A percentile compares a stretch with the other conserved stretches of the same genome.
Conservation (phyloP, 1,140 invertebrate species). For the Lasioglossum albipes region DNA sequence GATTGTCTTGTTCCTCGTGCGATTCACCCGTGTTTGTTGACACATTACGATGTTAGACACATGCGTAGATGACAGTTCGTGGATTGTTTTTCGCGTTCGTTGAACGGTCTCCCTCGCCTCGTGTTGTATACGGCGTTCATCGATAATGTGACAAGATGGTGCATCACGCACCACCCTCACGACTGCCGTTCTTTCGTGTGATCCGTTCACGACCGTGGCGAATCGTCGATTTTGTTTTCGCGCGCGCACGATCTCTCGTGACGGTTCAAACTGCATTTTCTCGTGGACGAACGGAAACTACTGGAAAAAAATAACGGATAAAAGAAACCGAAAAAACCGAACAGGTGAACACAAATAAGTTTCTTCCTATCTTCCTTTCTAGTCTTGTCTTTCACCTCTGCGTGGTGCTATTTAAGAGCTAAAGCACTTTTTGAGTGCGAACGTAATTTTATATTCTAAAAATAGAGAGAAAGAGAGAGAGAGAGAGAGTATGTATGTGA, state of each 20-base stretch:
- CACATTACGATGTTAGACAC: no score
- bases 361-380: constrained; percentile 60
- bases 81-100: neutral
- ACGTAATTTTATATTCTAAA: constrained; percentile 37
- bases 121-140: neutral
- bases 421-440: constrained; percentile 46
- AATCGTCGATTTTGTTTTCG: neutral
- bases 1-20: no score
- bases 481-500: neutral
- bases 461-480: no score
- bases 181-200: constrained; percentile 19
- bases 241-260: neutral
- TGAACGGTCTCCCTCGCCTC: constrained; percentile 23
- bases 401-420: constrained; percentile 58
- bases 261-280: constrained; percentile 40
- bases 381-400: constrained; percentile 60
- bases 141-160: constrained; percentile 7
- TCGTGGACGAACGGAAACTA: neutral
- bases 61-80: no score
- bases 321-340: constrained; percentile 15
- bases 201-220: neutral
- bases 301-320: neutral
- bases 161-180: constrained; percentile 13
- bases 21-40: no score
- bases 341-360: constrained; percentile 18